These are phyloP conservation scores for Rana temporaria DNA, from an alignment of 2,113 vertebrate genomes.

Conservation along the genomic window DNA sequence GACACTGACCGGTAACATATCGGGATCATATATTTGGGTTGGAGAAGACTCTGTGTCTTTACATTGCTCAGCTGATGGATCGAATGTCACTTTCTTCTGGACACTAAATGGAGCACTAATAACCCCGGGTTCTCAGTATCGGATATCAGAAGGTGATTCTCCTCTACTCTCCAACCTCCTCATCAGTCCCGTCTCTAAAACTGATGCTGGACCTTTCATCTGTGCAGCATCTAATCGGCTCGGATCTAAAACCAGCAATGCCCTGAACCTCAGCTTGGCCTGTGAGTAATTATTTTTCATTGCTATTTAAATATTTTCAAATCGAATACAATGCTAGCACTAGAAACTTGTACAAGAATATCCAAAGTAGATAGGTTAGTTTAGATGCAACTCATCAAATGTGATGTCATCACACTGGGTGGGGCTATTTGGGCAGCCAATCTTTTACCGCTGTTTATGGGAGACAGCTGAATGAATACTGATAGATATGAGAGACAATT, in stretches of 20 bases:
- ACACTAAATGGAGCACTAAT: neutral
- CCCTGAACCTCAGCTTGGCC: slow-evolving; percentile 16
- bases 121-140: neutral
- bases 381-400: no score
- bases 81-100: neutral
- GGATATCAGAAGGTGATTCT: neutral
- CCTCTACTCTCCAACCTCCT: slow-evolving; percentile 4
- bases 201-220: slow-evolving; percentile 24
- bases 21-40: neutral
- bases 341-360: no score
- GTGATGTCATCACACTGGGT: no score
- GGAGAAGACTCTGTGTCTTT: slow-evolving; percentile 1
- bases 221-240: neutral
- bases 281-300: neutral
- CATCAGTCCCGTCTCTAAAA: slow-evolving; percentile 18
- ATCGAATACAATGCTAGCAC: no score
- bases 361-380: no score
- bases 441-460: no score
- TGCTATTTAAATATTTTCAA: no score
- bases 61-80: neutral
- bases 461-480: no score
- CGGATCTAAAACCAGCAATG: slow-evolving; percentile 3
- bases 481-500: no score
- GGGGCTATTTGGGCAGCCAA: no score
- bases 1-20: slow-evolving; percentile 5